A percentile compares a stretch with the other conserved stretches of the same genome.
Evolutionary conservation across 2,797 vertebrate species (phyloP).

Genomic region (Xiphorhynchus erythropygius): DNA sequence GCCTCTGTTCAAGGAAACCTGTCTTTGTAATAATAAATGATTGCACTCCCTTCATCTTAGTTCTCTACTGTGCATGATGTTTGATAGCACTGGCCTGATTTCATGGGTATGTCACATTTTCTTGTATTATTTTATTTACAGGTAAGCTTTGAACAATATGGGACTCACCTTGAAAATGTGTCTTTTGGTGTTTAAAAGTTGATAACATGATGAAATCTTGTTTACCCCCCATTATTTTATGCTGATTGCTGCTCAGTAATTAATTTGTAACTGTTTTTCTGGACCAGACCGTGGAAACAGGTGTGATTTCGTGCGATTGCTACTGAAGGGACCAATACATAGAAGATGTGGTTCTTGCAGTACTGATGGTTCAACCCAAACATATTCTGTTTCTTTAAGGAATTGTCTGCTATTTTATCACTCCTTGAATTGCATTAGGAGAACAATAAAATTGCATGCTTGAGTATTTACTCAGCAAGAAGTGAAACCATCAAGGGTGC

Average conservation of each 20-base stretch:
- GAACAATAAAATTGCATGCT: not conserved
- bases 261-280: not conserved
- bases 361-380: not conserved
- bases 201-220: not conserved
- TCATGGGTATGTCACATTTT: not conserved
- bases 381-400: not conserved
- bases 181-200: not conserved
- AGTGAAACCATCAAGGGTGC: not conserved
- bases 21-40: not conserved
- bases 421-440: not conserved
- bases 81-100: not conserved
- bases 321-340: not conserved
- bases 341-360: not conserved
- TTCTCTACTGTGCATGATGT: not conserved
- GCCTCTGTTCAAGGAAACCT: not conserved
- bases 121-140: not conserved
- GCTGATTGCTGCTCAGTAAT: not conserved
- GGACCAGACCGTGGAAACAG: not conserved
- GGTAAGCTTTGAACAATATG: not conserved
- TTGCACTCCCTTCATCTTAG: not conserved
- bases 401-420: not conserved
- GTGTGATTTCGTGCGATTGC: not conserved
- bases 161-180: not conserved
- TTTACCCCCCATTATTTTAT: not conserved
- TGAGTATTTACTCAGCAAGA: not conserved